Percentiles rank a stretch among this genome's conserved stretches.
Evolutionary conservation across 2,113 vertebrate genomes (phyloP).

Genomic region (Rhinolophus sinicus): DNA sequence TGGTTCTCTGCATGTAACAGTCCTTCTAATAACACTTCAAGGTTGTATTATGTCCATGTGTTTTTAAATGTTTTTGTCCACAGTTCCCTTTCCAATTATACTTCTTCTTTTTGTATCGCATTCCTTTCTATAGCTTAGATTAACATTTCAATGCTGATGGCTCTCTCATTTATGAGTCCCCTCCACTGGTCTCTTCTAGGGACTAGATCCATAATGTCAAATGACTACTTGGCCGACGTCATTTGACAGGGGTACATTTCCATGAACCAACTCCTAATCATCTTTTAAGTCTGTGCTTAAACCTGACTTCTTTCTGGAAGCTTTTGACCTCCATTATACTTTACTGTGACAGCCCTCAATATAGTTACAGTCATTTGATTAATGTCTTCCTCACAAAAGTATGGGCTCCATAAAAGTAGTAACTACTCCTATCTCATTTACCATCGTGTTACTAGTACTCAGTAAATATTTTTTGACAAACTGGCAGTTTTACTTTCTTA

Average conservation of each 20-base stretch:
- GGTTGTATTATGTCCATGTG: not conserved
- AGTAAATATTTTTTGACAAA: not conserved
- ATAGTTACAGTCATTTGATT: not conserved
- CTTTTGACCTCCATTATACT: not conserved
- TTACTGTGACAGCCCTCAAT: not conserved
- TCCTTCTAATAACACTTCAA: not conserved
- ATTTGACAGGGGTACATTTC: not conserved
- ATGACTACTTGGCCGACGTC: not conserved
- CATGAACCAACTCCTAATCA: not conserved
- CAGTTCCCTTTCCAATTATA: not conserved
- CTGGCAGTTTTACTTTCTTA: not conserved
- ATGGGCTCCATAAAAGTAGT: not conserved
- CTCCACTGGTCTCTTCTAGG: not conserved
- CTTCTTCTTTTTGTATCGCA: not conserved
- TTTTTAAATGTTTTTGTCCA: not conserved
- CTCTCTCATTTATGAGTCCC: not conserved
- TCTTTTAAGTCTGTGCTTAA: not conserved
- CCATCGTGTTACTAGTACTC: not conserved
- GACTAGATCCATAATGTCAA: not conserved
- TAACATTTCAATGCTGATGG: not conserved
- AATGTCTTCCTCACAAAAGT: not conserved
- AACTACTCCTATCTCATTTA: not conserved
- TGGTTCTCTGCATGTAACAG: not conserved
- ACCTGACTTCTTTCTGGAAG: not conserved
- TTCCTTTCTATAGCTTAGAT: not conserved